Percentiles rank a stretch among this genome's conserved stretches.
These are phyloP conservation scores for Campylomormyrus numenius DNA, from an alignment of 2,113 vertebrate genomes.

Conservation along the genomic window DNA sequence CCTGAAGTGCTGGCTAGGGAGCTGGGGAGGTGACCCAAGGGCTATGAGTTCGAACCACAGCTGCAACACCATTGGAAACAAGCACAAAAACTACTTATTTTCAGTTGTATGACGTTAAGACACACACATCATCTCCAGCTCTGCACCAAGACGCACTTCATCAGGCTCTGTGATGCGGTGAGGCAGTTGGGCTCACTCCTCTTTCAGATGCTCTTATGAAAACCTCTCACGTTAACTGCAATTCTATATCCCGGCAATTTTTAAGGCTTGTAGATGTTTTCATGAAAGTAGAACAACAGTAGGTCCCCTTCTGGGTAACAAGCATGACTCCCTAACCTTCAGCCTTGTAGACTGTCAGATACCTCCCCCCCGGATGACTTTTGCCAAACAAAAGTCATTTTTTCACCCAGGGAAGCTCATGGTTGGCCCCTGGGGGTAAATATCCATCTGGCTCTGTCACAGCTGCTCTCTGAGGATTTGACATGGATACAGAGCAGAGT, in stretches of 20 bases:
- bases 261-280: not conserved
- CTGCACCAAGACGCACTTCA: not conserved
- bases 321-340: not conserved
- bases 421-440: not conserved
- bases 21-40: not conserved
- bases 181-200: not conserved
- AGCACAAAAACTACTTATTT: not conserved
- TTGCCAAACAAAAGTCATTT: not conserved
- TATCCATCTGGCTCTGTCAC: not conserved
- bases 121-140: not conserved
- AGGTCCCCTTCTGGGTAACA: not conserved
- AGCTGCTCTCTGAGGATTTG: not conserved
- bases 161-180: not conserved
- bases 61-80: not conserved
- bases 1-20: not conserved
- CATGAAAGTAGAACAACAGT: not conserved
- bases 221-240: not conserved
- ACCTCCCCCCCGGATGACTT: not conserved
- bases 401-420: not conserved
- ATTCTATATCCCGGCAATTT: not conserved
- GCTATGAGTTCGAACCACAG: not conserved
- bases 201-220: not conserved
- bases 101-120: not conserved
- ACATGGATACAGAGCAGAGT: not conserved
- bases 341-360: not conserved